These are phyloP conservation scores for Podargus strigoides DNA, from an alignment of 2,797 vertebrate genomes.

Conservation along the genomic window DNA sequence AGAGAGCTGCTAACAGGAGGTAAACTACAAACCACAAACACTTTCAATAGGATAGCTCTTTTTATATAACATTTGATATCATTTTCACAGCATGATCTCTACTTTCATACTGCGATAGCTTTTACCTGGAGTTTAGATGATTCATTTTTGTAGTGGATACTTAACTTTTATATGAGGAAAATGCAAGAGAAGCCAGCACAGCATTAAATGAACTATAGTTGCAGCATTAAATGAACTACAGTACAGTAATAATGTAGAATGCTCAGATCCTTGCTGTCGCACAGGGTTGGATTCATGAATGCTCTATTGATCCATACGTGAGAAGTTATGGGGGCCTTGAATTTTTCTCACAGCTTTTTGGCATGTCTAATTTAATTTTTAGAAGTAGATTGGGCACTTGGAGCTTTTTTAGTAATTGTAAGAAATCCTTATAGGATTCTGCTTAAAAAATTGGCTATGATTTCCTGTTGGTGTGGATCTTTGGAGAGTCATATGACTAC, in stretches of 20 bases:
- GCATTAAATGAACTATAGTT: slow-evolving; percentile 67
- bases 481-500: neutral
- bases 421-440: neutral
- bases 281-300: slow-evolving; percentile 15
- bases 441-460: neutral
- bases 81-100: slow-evolving; percentile 74
- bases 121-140: slow-evolving; percentile 75
- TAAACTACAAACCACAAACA: slow-evolving; percentile 71
- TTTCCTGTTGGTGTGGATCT: neutral
- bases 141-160: slow-evolving; percentile 75
- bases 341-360: slow-evolving; percentile 19
- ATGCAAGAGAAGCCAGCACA: slow-evolving; percentile 68
- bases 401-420: neutral
- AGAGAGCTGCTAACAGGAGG: slow-evolving; percentile 68
- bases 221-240: slow-evolving; percentile 62
- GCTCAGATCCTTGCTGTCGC: neutral
- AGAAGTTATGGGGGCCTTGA: neutral
- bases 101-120: slow-evolving; percentile 73
- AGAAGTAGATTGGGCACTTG: neutral
- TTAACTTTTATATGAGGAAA: slow-evolving; percentile 75
- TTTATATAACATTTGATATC: slow-evolving; percentile 76
- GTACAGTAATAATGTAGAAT: slow-evolving; percentile 45
- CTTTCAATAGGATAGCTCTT: slow-evolving; percentile 72
- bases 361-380: neutral
- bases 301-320: neutral